A percentile compares a stretch with the other conserved stretches of the same genome.
Evolutionary conservation across 2,797 vertebrate genomes (phyloP).

Genomic region (Zenarchopterus dispar): DNA sequence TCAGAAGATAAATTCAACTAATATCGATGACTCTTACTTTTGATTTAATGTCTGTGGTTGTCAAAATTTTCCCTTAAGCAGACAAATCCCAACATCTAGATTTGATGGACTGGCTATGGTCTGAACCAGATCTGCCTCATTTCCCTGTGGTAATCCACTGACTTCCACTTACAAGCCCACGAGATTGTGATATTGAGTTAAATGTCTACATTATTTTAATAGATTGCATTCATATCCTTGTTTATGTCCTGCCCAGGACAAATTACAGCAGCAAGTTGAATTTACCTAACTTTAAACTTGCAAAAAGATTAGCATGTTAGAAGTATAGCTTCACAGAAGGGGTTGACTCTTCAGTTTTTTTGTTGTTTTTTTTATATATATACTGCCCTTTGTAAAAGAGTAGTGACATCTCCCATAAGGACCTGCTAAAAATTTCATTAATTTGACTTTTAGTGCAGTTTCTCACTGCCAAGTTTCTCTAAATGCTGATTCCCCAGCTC

Average conservation of each 20-base stretch:
- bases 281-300: too few species aligned
- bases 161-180: not conserved
- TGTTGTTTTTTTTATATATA: too few species aligned
- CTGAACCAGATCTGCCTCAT: not conserved
- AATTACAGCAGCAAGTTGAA: too few species aligned
- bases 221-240: too few species aligned
- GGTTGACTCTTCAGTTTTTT: not conserved
- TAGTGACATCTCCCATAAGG: constrained; percentile 31
- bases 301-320: too few species aligned
- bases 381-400: constrained; percentile 29
- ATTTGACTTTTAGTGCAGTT: constrained; percentile 42
- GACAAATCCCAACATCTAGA: not conserved
- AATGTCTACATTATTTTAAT: too few species aligned
- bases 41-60: constrained; percentile 14
- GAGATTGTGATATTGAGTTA: not conserved
- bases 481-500: constrained; percentile 17
- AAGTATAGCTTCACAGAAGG: constrained; percentile 6
- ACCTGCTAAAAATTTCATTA: constrained; percentile 44
- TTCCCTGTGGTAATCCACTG: not conserved
- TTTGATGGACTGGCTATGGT: not conserved
- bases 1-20: not conserved
- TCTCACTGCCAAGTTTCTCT: constrained; percentile 29
- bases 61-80: not conserved
- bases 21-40: constrained; percentile 1
- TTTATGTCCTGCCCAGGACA: too few species aligned